Evolutionary conservation across 2,797 vertebrate species (phyloP), one percentile per base, ranked within the genome.

Genomic region (Sitta carolinensis): DNA sequence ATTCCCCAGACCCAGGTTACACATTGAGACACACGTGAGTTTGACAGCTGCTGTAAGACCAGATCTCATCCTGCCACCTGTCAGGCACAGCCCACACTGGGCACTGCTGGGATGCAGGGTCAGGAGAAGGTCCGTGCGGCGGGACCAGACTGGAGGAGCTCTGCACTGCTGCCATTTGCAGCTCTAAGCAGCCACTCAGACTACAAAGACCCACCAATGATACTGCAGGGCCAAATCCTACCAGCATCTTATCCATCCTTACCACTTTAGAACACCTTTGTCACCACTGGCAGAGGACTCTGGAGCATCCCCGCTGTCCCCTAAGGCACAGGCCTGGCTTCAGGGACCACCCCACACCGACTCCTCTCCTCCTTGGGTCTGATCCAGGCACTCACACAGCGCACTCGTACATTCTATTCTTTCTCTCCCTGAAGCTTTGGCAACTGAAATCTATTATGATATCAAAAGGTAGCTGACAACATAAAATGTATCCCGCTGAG

Each of bases 391-490:
- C 58, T 95, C 79, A 5, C 15, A 18, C 43, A 78, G 92, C 5
- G 3, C 52, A 55, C 66, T 85, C 17, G 5, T 54, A 75, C 66
- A 90, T 96, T 97, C 96, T 78, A 94, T 92, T 96, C 95, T 96
- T 90, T 92, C 63, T 47, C 93, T 96, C 93, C 67, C 66, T 0
- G 11, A 97, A 96, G 97, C 97, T 96, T 95, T 97, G 96, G 96
- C 96, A 97, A 98, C 89, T 97, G 94, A 97, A 97, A 98, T 98
- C 97, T 98, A 98, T 98, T 97, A 98, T 95, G 96, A 98, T 97
- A 96, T 98, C 97, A 98, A 98, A 97, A 98, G 97, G 97, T 97
- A 98, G 97, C 96, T 97, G 98, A 97, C 97, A 98, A 97, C 96
- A 97, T 97, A 97, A 97, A 97, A 97, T 38, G 96, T 64, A 95